Evolutionary conservation across 1,140 invertebrate genomes (phyloP).

Genomic region (Habropoda laboriosa): DNA sequence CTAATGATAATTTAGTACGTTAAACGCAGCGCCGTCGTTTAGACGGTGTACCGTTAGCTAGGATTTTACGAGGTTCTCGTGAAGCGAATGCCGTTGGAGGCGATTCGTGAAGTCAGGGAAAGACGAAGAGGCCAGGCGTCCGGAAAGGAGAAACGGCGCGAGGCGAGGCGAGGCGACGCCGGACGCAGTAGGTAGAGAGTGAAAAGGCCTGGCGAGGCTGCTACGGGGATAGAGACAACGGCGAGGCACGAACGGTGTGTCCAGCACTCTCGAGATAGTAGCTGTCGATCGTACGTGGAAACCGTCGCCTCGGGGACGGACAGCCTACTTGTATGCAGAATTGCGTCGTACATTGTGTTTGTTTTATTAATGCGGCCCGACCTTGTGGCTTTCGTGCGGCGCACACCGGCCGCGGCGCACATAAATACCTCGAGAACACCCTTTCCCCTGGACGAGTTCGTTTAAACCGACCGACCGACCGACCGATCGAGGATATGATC

Average conservation of each 20-base stretch:
- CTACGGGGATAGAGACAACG: constrained; percentile 50
- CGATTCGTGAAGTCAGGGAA: no score
- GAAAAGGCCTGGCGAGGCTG: constrained; percentile 18
- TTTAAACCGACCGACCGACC: constrained; percentile 40
- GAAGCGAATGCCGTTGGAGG: not conserved
- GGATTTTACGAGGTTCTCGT: constrained; percentile 3
- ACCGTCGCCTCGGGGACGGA: constrained; percentile 65
- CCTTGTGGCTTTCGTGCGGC: constrained; percentile 70
- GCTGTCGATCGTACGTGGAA: constrained; percentile 68
- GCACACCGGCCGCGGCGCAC: constrained; percentile 53
- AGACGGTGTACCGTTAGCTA: not conserved
- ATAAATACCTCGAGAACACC: constrained; percentile 58
- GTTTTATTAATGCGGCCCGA: constrained; percentile 77
- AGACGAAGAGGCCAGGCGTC: not conserved
- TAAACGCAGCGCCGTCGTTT: not conserved
- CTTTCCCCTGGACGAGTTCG: constrained; percentile 58
- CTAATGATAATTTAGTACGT: constrained; percentile 4
- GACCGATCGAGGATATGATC: constrained; percentile 10
- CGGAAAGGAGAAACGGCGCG: not conserved
- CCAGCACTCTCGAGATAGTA: constrained; percentile 58
- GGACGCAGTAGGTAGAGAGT: not conserved
- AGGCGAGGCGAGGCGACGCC: no score
- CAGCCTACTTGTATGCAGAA: constrained; percentile 67
- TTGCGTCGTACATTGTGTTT: constrained; percentile 77
- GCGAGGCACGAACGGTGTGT: constrained; percentile 43